Evolutionary conservation across 2,113 vertebrate genomes (phyloP).

Genomic region (Calidris pygmaea): DNA sequence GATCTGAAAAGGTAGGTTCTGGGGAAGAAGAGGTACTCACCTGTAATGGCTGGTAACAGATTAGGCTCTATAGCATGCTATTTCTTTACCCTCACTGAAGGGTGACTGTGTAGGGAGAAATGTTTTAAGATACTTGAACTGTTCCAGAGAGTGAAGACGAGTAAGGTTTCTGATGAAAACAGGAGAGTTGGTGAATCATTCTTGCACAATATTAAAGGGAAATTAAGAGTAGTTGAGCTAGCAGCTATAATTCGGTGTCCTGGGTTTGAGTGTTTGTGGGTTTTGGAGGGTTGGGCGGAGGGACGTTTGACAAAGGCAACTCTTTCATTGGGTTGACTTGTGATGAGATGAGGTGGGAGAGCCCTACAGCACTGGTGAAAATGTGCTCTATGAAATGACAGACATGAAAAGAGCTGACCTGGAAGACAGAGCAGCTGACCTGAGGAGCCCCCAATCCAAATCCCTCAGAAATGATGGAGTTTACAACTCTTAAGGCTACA

Average conservation of each 20-base stretch:
- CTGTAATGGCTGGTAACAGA: background rate
- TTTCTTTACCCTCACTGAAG: background rate
- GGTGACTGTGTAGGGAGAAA: background rate
- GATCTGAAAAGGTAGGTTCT: background rate
- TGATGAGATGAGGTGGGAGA: background rate
- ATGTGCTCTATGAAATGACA: background rate
- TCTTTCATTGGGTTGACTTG: background rate
- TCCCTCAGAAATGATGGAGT: background rate
- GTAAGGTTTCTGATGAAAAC: background rate
- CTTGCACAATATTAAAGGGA: background rate
- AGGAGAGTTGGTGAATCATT: background rate
- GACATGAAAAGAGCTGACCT: background rate
- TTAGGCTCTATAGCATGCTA: background rate
- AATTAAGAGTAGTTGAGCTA: background rate
- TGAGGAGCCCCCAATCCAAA: background rate
- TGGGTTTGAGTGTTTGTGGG: background rate
- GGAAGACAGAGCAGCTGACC: background rate
- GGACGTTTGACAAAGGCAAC: background rate
- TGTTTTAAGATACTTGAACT: background rate
- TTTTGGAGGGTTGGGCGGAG: background rate
- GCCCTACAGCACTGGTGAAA: background rate
- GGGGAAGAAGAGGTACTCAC: background rate
- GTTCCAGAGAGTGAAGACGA: background rate
- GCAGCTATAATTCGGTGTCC: fast-evolving
- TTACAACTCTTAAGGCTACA: background rate